Evolutionary conservation across 2,888 invertebrate species (phyloP).

Genomic region (Tetramorium bicarinatum): DNA sequence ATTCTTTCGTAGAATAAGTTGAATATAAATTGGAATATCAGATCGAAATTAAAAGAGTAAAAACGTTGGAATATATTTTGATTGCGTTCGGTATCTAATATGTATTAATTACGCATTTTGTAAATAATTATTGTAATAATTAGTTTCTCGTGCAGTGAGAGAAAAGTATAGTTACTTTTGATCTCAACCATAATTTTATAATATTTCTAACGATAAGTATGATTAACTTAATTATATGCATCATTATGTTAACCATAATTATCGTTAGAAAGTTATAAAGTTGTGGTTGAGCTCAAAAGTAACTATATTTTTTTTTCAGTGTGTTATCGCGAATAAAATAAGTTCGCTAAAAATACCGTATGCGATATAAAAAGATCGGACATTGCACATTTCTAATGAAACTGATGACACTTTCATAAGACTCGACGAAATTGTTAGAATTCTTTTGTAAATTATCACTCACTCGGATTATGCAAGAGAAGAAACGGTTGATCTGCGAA

Average conservation of each 20-base stretch:
- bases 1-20: slow-evolving; percentile 19
- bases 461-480: not conserved
- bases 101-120: not conserved
- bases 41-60: not conserved
- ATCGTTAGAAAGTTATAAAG: too few species aligned
- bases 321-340: not conserved
- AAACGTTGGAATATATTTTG: not conserved
- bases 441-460: not conserved
- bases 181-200: too few species aligned
- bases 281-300: too few species aligned
- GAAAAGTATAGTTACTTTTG: too few species aligned
- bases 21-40: slow-evolving; percentile 20
- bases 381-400: not conserved
- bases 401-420: not conserved
- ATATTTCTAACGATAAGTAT: too few species aligned
- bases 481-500: not conserved
- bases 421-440: not conserved
- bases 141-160: not conserved
- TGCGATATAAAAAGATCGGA: not conserved
- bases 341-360: not conserved
- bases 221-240: too few species aligned
- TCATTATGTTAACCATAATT: too few species aligned
- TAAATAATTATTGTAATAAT: slow-evolving; percentile 3
- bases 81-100: not conserved
- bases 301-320: too few species aligned